Base-by-base conservation (phyloP, 1,140 invertebrate species). In the Artemia franciscana region DNA sequence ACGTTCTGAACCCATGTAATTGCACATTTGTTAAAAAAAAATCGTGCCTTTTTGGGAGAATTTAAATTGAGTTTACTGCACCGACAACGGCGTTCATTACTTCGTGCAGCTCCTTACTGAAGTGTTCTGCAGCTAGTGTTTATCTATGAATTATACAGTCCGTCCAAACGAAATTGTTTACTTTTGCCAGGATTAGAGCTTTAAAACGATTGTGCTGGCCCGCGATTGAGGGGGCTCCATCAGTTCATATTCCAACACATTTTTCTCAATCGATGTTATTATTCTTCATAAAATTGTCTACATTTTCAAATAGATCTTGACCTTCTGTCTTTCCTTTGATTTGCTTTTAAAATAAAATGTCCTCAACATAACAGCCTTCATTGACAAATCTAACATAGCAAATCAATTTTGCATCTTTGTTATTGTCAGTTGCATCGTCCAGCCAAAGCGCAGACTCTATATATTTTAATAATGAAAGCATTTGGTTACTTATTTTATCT, bases 361-460 rank as follows among this genome's bases (percentile, higher is more conserved):
- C 25, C 61, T 64, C 59, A 64, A 5, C 57, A 27, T 60, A 60
- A 15, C 56, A 25, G 58, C 56, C 60, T 28, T 61, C 4, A 2
- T 21, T 30, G 57, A 24, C 58, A 63, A 28, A 26, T 28, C n/a
- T n/a, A n/a, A n/a, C n/a, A n/a, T n/a, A n/a, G n/a, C n/a, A 12
- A 5, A 26, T 5, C 9, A 61, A 5, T 61, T 60, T 18, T 18
- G 26, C 60, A 28, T 62, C 30, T 56, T 24, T 24, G 56, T 15
- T 30, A 12, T 7, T 57, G 51, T 62, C 60, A 59, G 12, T 62
- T 24, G 60, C 26, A 58, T 64, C 30, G 39, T 61, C 28, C 60
- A 60, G 61, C 59, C 61, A 59, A 21, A 62, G 60, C 23, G 63
- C 63, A 63, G 60, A 63, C 27, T 24, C 15, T n/a, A n/a, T n/a